Base-by-base conservation (phyloP, 1,140 invertebrate species). In the Lordiphosa collinella region DNA sequence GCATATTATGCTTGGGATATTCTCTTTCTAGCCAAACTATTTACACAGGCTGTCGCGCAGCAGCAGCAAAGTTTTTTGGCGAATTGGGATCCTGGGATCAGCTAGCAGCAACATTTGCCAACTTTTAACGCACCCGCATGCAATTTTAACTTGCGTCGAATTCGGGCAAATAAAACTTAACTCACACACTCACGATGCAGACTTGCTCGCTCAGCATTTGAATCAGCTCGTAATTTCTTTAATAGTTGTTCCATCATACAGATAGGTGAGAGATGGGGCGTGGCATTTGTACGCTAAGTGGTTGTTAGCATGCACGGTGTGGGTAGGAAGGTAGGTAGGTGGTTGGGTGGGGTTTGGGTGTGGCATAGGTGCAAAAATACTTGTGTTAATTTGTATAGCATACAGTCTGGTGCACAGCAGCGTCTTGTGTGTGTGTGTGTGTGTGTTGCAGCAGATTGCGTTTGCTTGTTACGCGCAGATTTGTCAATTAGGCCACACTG, bases 121-220 rank as follows among this genome's bases (percentile, higher is more conserved):
- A 82, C 66, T 80, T 84, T 80, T 71, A 82, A 68, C 76, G 76
- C 75, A 71, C 76, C 71, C 76, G 78, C 76, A 82, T 84, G 71
- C 71, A 71, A 60, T 76, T 57, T 54, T 47, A 43, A 49, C 71
- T 80, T 80, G 76, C 76, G 61, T 82, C 76, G 67, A 80, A 80
- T 71, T 82, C 71, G 76, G 82, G 71, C 76, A 82, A 82, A 80
- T 82, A 80, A 82, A 82, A 71, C 62, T 44, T 34, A 14, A 34
- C 25, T 31, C 29, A 25, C 38, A 18, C 22, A 25, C 22, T 7
- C 31, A 29, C 8, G 11, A 7, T 29, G 18, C 29, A 25, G 22
- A 25, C 37, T 8, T 36, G 56, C 34, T 13, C 38, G 41, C 50
- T 48, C 55, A 32, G 41, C 61, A 37, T 55, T 60, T 63, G 58